A percentile compares a stretch with the other conserved stretches of the same genome.
Conservation (phyloP, 2,113 vertebrate species). For the Sialia sialis region DNA sequence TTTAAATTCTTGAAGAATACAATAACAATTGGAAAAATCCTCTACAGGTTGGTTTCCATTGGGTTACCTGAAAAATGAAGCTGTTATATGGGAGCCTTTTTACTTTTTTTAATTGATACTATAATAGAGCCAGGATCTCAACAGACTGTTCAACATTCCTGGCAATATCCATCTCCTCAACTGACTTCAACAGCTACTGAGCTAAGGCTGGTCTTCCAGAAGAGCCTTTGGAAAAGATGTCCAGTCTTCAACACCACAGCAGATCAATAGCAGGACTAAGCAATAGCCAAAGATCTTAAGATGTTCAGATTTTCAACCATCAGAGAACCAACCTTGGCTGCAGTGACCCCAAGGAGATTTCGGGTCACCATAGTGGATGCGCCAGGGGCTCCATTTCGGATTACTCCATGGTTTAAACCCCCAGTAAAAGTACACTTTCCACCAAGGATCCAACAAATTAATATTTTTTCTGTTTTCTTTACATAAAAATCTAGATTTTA, state of each 20-base stretch:
- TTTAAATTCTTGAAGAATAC: neutral
- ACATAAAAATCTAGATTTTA: neutral
- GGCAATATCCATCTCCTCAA: neutral
- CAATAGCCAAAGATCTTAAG: neutral
- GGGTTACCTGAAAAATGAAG: neutral
- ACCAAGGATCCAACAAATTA: neutral
- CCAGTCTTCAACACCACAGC: neutral
- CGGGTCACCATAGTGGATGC: neutral
- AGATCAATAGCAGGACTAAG: neutral
- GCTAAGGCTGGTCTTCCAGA: neutral
- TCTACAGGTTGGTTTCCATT: neutral
- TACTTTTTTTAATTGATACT: neutral
- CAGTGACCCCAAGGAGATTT: neutral
- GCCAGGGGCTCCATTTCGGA: neutral
- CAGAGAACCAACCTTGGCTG: neutral
- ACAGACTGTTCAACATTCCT: neutral
- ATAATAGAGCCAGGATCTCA: neutral
- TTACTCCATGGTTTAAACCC: neutral
- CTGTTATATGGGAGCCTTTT: rapidly evolving
- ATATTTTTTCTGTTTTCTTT: neutral
- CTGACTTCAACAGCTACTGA: neutral
- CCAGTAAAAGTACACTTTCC: neutral
- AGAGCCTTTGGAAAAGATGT: neutral
- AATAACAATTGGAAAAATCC: neutral
- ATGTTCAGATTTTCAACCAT: neutral